phyloP scores from a whole-genome alignment of 1,140 invertebrate genomes.

The Bombus superbus region DNA sequence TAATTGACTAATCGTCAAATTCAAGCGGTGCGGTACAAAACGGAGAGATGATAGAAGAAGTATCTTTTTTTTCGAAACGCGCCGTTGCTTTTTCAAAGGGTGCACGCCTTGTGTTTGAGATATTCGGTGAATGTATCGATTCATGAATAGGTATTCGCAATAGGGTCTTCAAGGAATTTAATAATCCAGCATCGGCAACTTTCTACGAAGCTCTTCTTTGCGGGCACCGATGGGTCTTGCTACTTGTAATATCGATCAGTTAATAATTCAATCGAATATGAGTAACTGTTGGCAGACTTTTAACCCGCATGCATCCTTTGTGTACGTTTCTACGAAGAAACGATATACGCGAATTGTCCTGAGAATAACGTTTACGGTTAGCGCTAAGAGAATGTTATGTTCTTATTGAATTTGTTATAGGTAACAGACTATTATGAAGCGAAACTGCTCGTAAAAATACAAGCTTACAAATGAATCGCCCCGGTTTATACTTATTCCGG shows the following conservation, averaged over 20 bases:
- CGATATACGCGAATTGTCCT: constrained; percentile 27
- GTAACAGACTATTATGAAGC: not conserved
- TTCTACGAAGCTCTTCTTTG: constrained; percentile 70
- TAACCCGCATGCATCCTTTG: not conserved
- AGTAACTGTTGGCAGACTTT: constrained; percentile 58
- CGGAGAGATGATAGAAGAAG: constrained; percentile 1
- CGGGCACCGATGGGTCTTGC: constrained; percentile 45
- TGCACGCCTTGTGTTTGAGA: constrained; percentile 74
- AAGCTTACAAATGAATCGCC: not conserved
- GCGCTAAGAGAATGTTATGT: not conserved
- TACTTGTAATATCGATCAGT: constrained; percentile 68
- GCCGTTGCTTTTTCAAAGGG: not conserved
- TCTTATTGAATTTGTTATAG: not conserved
- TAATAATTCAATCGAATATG: constrained; percentile 73
- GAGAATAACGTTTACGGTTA: not conserved
- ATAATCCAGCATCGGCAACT: constrained; percentile 81
- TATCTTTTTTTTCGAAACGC: constrained; percentile 19
- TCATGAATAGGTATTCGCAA: constrained; percentile 80
- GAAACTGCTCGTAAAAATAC: constrained; percentile 11
- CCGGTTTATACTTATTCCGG: constrained; percentile 10
- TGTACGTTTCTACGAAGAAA: not conserved
- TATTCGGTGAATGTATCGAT: constrained; percentile 83
- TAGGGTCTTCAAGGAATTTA: constrained; percentile 82
- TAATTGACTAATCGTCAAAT: constrained; percentile 8
- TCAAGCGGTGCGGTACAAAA: not conserved